Percentiles rank a stretch among this genome's conserved stretches.
These are phyloP conservation scores for Drosophila meridionalis DNA, from an alignment of 2,888 invertebrate genomes.

Conservation along the genomic window DNA sequence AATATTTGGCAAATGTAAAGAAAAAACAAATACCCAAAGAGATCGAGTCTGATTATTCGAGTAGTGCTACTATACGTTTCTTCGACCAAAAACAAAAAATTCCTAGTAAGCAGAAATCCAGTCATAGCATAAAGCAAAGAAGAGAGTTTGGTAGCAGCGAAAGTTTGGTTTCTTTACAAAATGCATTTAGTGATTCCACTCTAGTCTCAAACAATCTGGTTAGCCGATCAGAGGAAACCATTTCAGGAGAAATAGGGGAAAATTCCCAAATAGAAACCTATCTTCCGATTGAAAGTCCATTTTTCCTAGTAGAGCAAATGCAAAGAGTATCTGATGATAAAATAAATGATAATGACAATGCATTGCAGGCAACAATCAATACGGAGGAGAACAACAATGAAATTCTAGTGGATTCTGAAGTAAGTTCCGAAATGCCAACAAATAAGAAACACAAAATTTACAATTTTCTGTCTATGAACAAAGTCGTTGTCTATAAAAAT, in stretches of 20 bases:
- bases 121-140: neutral
- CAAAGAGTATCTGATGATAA: neutral
- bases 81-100: neutral
- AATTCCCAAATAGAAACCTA: neutral
- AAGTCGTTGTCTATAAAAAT: constrained; percentile 15
- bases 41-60: neutral
- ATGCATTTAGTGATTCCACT: neutral
- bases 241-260: neutral
- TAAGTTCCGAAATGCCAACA: neutral
- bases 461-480: neutral
- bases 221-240: neutral
- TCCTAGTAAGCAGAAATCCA: neutral
- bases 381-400: neutral
- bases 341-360: neutral
- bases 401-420: neutral
- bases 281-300: too few relatives aligned
- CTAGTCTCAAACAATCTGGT: neutral
- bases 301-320: neutral
- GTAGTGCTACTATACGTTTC: neutral
- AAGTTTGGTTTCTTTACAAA: neutral
- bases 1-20: neutral
- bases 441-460: neutral
- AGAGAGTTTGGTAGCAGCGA: neutral
- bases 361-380: neutral
- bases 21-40: neutral